Evolutionary conservation across 2,888 invertebrate species (phyloP), one percentile per base, ranked within the genome.

Genomic region (Lomographa bimaculata): DNA sequence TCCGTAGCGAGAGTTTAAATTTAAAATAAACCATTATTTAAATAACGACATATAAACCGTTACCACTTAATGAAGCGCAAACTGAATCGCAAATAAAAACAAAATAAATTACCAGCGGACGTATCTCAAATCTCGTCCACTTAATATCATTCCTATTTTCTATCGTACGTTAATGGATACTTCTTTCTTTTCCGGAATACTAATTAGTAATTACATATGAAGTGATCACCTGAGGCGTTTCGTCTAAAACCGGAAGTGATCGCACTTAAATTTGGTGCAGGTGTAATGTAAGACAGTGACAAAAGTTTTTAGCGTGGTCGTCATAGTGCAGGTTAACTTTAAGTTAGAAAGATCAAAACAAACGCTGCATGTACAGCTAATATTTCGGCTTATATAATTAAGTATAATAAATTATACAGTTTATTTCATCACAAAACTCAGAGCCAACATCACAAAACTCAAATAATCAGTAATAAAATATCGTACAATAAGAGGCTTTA

Each of bases 181-280:
- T 59, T 64, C 59, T 59, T 64, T 49, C 54, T 54, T 43, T 39
- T 37, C 42, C 42, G 42, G 42, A 32, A 37, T 37, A 64, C 66
- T 58, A 47, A 57, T 66, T 37, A 64, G 65, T 58, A 47, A 57
- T 66, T 71, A 73, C 71, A 72, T 71, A 69, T 64, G 71, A 71
- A 74, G 41, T 74, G 66, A 68, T 64, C 72, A 78, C 79, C 79
- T 65, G 57, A 64, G 70, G 78, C 71, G 61, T 57, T 55, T 54
- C 50, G 51, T 40, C 23, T 40, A 21, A 62, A n/a, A 67, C 68
- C 80, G 83, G 82, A 82, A 79, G 72, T 64, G 60, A 63, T 62
- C 57, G 61, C 50, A 68, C 60, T 64, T 57, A 51, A 58, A 59
- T 56, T 62, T 61, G 55, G 25, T 27, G 10, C 8, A 14, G 1